phyloP scores from a whole-genome alignment of 2,113 vertebrate genomes.

The Sander vitreus region DNA sequence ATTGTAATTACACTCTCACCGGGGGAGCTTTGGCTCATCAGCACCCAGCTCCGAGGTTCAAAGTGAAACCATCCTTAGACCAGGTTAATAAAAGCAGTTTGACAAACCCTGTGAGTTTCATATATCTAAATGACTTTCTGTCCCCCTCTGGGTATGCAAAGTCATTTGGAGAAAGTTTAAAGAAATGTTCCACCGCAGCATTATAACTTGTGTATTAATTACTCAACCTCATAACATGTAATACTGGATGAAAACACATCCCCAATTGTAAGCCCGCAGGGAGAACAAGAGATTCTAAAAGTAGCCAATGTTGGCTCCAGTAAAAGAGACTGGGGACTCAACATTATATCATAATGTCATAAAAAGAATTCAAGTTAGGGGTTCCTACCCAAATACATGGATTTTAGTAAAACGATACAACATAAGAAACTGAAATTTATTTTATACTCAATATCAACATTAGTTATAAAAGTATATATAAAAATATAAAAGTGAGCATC shows the following conservation, averaged over 20 bases:
- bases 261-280: not conserved
- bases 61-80: constrained; percentile 44
- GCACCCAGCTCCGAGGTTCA: constrained; percentile 40
- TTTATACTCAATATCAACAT: not conserved
- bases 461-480: no score
- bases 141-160: constrained; percentile 12
- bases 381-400: no score
- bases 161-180: constrained; percentile 35
- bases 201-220: not conserved
- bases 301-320: not conserved
- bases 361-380: not conserved
- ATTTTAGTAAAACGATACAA: not conserved
- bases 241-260: not conserved
- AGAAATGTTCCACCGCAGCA: not conserved
- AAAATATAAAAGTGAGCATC: not conserved
- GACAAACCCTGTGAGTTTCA: constrained; percentile 25
- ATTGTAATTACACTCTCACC: constrained; percentile 59
- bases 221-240: not conserved
- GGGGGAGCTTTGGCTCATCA: constrained; percentile 50
- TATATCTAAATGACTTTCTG: not conserved
- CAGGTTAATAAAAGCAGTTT: constrained; percentile 50
- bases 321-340: not conserved
- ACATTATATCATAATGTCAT: not conserved
- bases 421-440: not conserved
- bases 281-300: not conserved